Base-by-base conservation (phyloP, 1,140 invertebrate genomes). In the Calephelis virginiensis region DNA sequence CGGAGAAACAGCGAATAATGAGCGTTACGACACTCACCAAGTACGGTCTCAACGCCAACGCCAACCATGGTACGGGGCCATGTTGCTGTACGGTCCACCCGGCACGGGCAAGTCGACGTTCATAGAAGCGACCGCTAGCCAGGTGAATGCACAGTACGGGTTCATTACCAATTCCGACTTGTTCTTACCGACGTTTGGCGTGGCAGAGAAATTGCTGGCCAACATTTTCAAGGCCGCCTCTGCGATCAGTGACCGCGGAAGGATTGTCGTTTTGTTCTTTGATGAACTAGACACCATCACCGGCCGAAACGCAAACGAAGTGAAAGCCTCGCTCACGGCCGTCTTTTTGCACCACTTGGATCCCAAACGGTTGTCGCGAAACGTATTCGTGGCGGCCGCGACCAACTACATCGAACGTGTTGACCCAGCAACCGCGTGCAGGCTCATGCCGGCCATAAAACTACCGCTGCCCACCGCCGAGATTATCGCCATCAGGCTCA, bases 221-320 rank as follows among this genome's bases (percentile, higher is more conserved):
- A 12, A 50, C 13, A 50, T 50, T 50, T 50, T 50, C 48, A 14
- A 6, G 2, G 48, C 48, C 48, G 48, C 48, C n/a, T 49, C 48
- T 13, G 48, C 48, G 48, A 49, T 12, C 48, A 12, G n/a, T 49
- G 48, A 49, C 48, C 48, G 48, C n/a, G 48, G 48, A 13, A 49
- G 14, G 48, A 49, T 49, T 49, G n/a, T 14, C 48, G 5, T 49
- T 5, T 49, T 49, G 48, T 49, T 49, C 48, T 49, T 49, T 49
- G 48, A 49, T 13, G 48, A 49, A 49, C n/a, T 49, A 49, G 48
- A 50, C 48, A 50, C 48, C 48, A 50, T 50, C 48, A 50, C 48
- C 13, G 48, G 48, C 48, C 48, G 48, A 5, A 12, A 50, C 48
- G 48, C 48, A 50, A 50, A 50, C 48, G 48, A 50, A 50, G 48